Conservation (phyloP, 2,888 invertebrate genomes). For the Parascotia fuliginaria region DNA sequence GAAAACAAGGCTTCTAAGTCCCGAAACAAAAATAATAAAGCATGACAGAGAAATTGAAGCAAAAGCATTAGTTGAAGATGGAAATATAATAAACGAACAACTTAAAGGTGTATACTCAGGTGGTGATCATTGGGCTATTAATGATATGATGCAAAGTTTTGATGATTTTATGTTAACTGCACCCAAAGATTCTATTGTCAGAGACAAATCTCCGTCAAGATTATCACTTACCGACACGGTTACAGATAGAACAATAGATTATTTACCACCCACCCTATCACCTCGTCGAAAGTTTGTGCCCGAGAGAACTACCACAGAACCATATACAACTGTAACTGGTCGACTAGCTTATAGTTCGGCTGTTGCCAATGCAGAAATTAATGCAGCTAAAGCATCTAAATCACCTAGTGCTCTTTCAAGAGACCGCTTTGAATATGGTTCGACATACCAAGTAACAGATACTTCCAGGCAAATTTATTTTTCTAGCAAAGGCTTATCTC, state of each 20-base stretch:
- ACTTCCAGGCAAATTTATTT: slow-evolving; percentile 71
- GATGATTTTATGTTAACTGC: slow-evolving; percentile 86
- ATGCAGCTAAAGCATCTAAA: slow-evolving; percentile 81
- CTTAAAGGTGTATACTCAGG: slow-evolving; percentile 89
- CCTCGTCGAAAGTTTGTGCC: slow-evolving; percentile 86
- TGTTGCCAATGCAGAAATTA: slow-evolving; percentile 87
- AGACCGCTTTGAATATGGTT: slow-evolving; percentile 85
- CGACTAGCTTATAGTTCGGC: slow-evolving; percentile 88
- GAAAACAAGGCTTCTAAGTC: slow-evolving; percentile 89
- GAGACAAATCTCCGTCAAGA: slow-evolving; percentile 87
- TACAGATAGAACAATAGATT: slow-evolving; percentile 88
- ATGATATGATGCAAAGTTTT: slow-evolving; percentile 87
- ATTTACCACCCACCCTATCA: slow-evolving; percentile 84
- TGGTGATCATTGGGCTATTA: slow-evolving; percentile 89
- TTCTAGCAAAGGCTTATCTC: slow-evolving; percentile 66
- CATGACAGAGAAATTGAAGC: slow-evolving; percentile 86
- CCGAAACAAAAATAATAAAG: slow-evolving; percentile 83
- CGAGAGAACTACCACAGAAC: slow-evolving; percentile 85
- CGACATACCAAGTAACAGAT: slow-evolving; percentile 80
- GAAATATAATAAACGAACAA: slow-evolving; percentile 89
- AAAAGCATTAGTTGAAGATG: slow-evolving; percentile 87
- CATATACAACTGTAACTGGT: slow-evolving; percentile 88
- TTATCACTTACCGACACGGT: slow-evolving; percentile 87
- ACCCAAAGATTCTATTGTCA: slow-evolving; percentile 76
- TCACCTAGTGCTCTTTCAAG: slow-evolving; percentile 84